Base-by-base conservation (phyloP, 2,888 invertebrate genomes). In the Aelia acuminata region DNA sequence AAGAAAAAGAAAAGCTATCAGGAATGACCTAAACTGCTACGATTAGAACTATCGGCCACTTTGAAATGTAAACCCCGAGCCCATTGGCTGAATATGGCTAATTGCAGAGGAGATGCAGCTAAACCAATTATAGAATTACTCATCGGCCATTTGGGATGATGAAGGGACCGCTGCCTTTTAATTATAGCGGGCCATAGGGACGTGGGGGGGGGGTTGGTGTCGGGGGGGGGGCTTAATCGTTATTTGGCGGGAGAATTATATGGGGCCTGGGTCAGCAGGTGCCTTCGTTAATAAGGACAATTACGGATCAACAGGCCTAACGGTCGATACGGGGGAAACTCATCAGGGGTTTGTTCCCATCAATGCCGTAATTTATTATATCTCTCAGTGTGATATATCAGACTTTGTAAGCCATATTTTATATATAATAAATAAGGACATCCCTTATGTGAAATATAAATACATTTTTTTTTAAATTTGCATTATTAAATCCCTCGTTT, bases 201-300 rank as follows among this genome's bases (percentile, higher is more conserved):
- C 5, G 26, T 43, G 43, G 43, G 43, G 7, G 4, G 43, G 43
- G 43, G 43, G 43, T 10, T 4, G 43, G 10, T n/a, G n/a, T n/a
- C n/a, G 50, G 70, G 18, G 75, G 3, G 10, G 8, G 22, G 39
- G 31, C 20, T 1, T 75, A 39, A 75, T 75, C 39, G 75, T 75
- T 75, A 39, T 35, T n/a, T n/a, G 43, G 43, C n/a, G 43, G 43
- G 22, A n/a, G 80, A 80, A 80, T 80, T 80, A 80, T 80, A 80
- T 80, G 22, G 80, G 22, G 22, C 11, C 43, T 22, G 80, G 80
- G 80, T 47, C 43, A 39, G 80, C 80, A 80, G 43, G 80, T 43
- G 80, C 80, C 43, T 39, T 47, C 43, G 43, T 43, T 80, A 80
- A 80, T 80, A 80, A 80, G 80, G 80, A 43, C 80, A 80, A 80